phyloP scores from a whole-genome alignment of 64 coral and sea anemone genomes.

The Stichodactyla mertensii region DNA sequence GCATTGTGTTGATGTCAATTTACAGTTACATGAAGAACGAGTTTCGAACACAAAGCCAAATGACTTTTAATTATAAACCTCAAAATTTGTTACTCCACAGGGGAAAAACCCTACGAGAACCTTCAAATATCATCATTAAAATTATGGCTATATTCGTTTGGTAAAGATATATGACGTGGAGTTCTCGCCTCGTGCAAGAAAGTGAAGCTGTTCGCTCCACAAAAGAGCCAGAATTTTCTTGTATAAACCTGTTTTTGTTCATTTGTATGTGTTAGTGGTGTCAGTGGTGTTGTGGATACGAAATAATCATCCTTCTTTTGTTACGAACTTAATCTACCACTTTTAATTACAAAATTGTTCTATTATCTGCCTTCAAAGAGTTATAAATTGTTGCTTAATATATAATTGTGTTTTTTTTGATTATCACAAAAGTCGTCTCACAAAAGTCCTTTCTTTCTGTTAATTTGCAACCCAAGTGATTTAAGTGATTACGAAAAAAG shows the following conservation, averaged over 20 bases:
- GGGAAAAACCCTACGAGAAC: background rate
- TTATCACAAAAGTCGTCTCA: slow-evolving; percentile 58
- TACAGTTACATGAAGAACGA: background rate
- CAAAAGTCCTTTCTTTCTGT: slow-evolving; percentile 62
- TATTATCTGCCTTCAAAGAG: slow-evolving; percentile 77
- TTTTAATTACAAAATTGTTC: slow-evolving; percentile 93
- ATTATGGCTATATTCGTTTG: background rate
- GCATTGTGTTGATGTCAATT: background rate
- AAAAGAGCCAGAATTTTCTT: background rate
- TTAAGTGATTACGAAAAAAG: slow-evolving; percentile 3
- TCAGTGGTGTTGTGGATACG: slow-evolving; percentile 1
- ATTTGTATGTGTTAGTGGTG: background rate
- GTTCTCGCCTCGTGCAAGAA: background rate
- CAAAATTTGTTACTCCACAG: background rate
- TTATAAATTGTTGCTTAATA: slow-evolving; percentile 66
- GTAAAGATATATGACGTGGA: background rate
- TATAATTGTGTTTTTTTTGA: slow-evolving; percentile 64
- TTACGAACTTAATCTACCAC: slow-evolving; percentile 35
- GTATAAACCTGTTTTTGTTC: slow-evolving; percentile 6
- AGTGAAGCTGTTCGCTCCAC: background rate
- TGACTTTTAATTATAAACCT: slow-evolving; percentile 6
- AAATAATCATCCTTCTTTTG: slow-evolving; percentile 41
- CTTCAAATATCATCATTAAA: background rate
- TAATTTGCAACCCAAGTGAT: slow-evolving; percentile 62
- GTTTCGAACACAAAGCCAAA: background rate